Evolutionary conservation across 2,888 invertebrate species (phyloP).

Genomic region (Petrolisthes cinctipes): DNA sequence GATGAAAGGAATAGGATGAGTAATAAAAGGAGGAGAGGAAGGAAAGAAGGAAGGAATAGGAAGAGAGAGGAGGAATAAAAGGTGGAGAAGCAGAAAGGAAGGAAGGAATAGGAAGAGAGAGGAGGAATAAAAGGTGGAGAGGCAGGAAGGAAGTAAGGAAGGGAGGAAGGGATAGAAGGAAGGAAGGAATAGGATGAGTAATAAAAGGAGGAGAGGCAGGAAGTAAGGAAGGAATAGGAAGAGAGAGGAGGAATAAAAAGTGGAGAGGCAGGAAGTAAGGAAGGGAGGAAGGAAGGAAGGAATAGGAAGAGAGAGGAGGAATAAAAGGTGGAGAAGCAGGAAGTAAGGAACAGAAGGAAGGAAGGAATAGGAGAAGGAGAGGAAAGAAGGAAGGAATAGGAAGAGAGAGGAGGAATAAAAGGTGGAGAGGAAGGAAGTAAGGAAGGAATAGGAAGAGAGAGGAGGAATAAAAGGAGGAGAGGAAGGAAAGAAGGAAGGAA

Average conservation of each 20-base stretch:
- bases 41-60: background rate
- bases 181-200: too few relatives aligned
- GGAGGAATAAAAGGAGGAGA: background rate
- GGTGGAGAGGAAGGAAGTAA: too few relatives aligned
- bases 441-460: background rate
- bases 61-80: background rate
- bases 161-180: too few relatives aligned
- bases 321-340: background rate
- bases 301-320: constrained; percentile 8
- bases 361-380: constrained; percentile 5
- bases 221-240: too few relatives aligned
- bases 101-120: too few relatives aligned
- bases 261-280: too few relatives aligned
- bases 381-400: background rate
- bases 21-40: constrained; percentile 7
- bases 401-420: too few relatives aligned
- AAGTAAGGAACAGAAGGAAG: background rate
- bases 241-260: too few relatives aligned
- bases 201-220: too few relatives aligned
- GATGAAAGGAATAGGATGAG: background rate
- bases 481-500: background rate
- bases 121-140: too few relatives aligned
- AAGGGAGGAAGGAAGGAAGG: background rate
- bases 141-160: too few relatives aligned
- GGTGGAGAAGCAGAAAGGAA: too few relatives aligned